Conservation (phyloP, 2,888 invertebrate species). For the Caenorhabditis sp. region DNA sequence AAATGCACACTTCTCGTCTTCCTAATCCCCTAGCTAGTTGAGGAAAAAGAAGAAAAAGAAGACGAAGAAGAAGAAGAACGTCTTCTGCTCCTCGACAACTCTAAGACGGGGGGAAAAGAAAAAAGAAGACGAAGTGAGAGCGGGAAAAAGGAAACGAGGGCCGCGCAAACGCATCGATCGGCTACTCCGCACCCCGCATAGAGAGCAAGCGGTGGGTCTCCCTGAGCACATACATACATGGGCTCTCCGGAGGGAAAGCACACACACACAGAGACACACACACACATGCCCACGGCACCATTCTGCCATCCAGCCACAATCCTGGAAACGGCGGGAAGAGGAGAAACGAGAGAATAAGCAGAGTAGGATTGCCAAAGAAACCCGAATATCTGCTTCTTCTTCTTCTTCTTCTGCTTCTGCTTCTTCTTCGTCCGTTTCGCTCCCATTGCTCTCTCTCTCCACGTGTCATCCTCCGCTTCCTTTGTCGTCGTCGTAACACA, state of each 20-base stretch:
- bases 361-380: conserved; percentile 58
- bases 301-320: conserved; percentile 31
- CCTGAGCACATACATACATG: conserved; percentile 33
- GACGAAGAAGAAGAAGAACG: conserved; percentile 42
- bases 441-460: conserved; percentile 23
- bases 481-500: conserved; percentile 20
- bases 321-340: conserved; percentile 50
- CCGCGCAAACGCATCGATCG: conserved; percentile 56
- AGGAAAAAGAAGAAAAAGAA: conserved; percentile 36
- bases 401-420: too few species aligned
- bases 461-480: conserved; percentile 38
- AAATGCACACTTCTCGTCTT: conserved; percentile 39
- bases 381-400: conserved; percentile 22
- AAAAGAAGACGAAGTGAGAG: conserved; percentile 45
- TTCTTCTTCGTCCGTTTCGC: too few species aligned
- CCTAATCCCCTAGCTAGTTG: conserved; percentile 51
- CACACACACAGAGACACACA: too few species aligned
- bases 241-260: conserved; percentile 30
- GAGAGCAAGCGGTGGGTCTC: conserved; percentile 17
- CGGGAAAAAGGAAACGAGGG: conserved; percentile 10
- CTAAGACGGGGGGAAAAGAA: conserved; percentile 43
- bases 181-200: conserved; percentile 30
- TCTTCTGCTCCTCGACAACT: conserved; percentile 42
- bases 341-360: too few species aligned
- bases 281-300: conserved; percentile 32